A percentile compares a stretch with the other conserved stretches of the same genome.
These are phyloP conservation scores for Chlamydotis undulata DNA, from an alignment of 2,113 vertebrate genomes.

Conservation along the genomic window DNA sequence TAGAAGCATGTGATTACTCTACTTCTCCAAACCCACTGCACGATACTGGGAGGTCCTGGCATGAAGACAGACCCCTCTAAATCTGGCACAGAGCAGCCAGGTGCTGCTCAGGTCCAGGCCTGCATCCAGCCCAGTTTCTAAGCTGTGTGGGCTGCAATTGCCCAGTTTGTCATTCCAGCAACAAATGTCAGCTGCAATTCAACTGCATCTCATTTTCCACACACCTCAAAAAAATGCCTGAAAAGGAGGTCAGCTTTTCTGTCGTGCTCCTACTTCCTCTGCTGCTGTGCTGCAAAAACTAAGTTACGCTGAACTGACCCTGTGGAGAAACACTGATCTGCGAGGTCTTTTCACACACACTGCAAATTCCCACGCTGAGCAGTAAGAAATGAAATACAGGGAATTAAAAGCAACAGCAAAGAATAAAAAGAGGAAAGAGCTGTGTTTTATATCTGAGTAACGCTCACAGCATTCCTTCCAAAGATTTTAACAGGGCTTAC, in stretches of 20 bases:
- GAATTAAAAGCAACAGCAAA: not conserved
- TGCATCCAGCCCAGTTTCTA: not conserved
- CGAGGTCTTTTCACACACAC: not conserved
- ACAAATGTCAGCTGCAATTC: not conserved
- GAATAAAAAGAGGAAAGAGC: not conserved
- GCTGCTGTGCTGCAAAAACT: not conserved
- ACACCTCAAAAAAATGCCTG: not conserved
- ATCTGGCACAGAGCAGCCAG: not conserved
- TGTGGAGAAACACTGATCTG: not conserved
- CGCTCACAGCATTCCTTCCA: not conserved
- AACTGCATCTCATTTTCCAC: not conserved
- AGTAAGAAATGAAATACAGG: not conserved
- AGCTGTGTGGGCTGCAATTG: not conserved
- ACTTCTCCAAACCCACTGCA: not conserved
- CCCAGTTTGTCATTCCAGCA: not conserved
- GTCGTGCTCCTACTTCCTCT: not conserved
- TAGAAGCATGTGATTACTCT: not conserved
- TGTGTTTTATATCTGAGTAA: not conserved
- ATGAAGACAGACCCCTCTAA: not conserved
- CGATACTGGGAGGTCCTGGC: accelerated
- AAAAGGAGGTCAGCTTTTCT: not conserved
- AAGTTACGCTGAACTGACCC: not conserved
- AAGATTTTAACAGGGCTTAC: not conserved
- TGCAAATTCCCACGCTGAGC: not conserved
- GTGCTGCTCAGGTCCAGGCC: not conserved